These are phyloP conservation scores for Stratiomys singularior DNA, from an alignment of 2,888 invertebrate genomes.

Conservation along the genomic window DNA sequence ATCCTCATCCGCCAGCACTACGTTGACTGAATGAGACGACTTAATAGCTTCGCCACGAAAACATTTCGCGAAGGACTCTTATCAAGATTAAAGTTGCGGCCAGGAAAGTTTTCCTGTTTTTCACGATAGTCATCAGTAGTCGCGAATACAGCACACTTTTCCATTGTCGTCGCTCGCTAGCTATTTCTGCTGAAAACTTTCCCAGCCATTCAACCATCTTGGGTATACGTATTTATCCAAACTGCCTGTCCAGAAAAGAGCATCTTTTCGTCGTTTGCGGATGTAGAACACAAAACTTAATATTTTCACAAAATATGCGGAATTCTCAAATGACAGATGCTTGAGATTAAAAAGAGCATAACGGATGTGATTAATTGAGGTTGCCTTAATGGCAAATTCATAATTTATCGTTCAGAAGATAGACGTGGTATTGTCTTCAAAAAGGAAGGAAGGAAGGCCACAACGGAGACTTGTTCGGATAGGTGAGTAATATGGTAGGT, in stretches of 20 bases:
- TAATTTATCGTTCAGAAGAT: slow-evolving; percentile 27
- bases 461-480: no score
- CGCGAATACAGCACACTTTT: slow-evolving; percentile 1
- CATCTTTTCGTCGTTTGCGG: not conserved
- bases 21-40: not conserved
- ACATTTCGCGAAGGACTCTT: not conserved
- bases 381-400: slow-evolving; percentile 9
- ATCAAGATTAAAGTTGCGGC: slow-evolving; percentile 19
- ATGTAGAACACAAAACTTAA: not conserved
- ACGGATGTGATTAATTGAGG: slow-evolving; percentile 30
- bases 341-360: slow-evolving; percentile 11
- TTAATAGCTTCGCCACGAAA: slow-evolving; percentile 13
- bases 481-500: slow-evolving; percentile 1
- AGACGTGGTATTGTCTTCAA: not conserved
- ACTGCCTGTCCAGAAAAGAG: not conserved
- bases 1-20: not conserved
- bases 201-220: not conserved
- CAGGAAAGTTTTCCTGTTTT: not conserved
- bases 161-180: not conserved
- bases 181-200: not conserved
- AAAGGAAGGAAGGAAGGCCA: not conserved
- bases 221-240: not conserved
- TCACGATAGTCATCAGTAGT: slow-evolving; percentile 9
- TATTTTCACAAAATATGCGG: slow-evolving; percentile 1
- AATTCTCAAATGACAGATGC: slow-evolving; percentile 35